Evolutionary conservation across 2,113 vertebrate species (phyloP).

Genomic region (Lamprotornis superbus): DNA sequence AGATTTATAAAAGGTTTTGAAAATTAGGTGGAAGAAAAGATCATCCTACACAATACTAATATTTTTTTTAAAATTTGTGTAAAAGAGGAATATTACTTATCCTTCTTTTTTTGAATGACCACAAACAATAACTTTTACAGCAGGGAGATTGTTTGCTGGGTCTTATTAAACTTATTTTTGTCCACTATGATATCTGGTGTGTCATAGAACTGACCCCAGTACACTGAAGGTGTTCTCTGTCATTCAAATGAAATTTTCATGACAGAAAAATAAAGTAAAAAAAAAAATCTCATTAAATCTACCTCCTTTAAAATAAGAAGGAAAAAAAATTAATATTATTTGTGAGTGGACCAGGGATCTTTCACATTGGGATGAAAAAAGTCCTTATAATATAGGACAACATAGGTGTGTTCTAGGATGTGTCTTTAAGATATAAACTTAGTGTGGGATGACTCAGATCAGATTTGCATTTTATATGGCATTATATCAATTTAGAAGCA

Average conservation of each 20-base stretch:
- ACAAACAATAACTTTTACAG: neutral
- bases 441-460: neutral
- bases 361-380: neutral
- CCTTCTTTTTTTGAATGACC: neutral
- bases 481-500: neutral
- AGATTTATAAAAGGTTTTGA: neutral
- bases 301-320: neutral
- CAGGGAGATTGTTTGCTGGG: neutral
- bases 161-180: neutral
- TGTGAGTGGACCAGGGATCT: neutral
- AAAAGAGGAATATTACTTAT: neutral
- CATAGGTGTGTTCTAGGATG: neutral
- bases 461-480: neutral
- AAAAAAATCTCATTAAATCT: fast-evolving
- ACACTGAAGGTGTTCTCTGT: neutral
- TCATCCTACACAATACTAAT: neutral
- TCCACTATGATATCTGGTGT: neutral
- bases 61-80: neutral
- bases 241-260: neutral
- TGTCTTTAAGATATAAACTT: neutral
- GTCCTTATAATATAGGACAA: neutral
- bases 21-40: neutral
- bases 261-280: neutral
- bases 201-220: neutral
- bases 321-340: neutral